Conservation (phyloP, 2,888 invertebrate genomes). For the Drosophila mimica region DNA sequence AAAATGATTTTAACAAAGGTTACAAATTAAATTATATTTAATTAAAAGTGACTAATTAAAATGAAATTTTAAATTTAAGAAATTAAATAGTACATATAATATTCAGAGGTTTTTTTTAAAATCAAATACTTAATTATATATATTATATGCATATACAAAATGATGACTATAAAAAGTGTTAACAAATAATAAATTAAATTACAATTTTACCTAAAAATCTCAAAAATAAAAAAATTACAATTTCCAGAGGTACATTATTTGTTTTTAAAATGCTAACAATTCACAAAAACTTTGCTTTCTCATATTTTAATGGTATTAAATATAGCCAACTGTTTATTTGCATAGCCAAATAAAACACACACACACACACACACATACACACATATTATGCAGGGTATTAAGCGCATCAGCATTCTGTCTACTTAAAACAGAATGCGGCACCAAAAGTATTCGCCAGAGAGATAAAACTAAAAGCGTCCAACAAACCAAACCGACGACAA, state of each 20-base stretch:
- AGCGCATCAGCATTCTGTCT: constrained; percentile 1
- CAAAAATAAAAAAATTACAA: background rate
- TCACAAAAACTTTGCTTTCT: background rate
- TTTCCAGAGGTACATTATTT: background rate
- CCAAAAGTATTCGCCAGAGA: constrained; percentile 52
- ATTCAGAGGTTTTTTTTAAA: background rate
- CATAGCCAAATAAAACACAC: background rate
- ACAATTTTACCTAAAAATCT: background rate
- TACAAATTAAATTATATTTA: background rate
- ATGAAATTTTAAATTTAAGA: background rate
- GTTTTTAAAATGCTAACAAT: background rate
- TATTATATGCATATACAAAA: background rate
- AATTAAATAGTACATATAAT: background rate
- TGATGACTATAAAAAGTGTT: background rate
- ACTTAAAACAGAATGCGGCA: constrained; percentile 38
- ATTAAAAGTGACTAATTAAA: background rate
- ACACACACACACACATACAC: background rate
- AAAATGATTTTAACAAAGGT: background rate
- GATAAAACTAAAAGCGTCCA: constrained; percentile 75
- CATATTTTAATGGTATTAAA: background rate
- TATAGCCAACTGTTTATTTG: background rate
- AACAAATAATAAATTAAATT: background rate
- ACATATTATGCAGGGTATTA: constrained; percentile 31
- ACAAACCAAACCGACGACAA: constrained; percentile 70
- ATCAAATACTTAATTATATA: background rate